These are phyloP conservation scores for Myrmophylax atrothorax DNA, from an alignment of 2,113 vertebrate genomes.

Conservation along the genomic window DNA sequence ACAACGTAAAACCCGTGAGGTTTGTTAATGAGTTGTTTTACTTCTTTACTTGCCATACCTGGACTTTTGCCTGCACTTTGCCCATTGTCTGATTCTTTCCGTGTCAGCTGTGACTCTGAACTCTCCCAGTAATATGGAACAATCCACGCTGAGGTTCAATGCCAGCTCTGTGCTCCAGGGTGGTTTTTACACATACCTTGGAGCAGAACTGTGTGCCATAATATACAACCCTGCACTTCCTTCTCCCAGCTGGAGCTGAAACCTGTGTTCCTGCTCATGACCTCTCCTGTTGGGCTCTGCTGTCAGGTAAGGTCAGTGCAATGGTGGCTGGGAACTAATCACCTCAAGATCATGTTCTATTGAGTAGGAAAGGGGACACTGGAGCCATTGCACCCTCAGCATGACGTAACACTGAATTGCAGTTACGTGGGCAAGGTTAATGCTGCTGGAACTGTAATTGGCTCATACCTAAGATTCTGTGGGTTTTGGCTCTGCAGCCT, in stretches of 20 bases:
- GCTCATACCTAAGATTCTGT: not conserved
- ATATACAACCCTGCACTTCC: not conserved
- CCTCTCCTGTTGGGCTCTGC: not conserved
- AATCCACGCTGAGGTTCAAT: not conserved
- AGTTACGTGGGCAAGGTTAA: not conserved
- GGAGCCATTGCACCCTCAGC: not conserved
- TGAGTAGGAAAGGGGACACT: not conserved
- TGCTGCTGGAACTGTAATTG: not conserved
- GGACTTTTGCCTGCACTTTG: not conserved
- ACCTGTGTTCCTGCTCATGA: not conserved
- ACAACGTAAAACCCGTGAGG: rapidly evolving
- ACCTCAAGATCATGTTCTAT: not conserved
- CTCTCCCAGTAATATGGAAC: not conserved
- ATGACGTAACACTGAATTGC: not conserved
- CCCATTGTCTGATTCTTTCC: not conserved
- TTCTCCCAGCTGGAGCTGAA: not conserved
- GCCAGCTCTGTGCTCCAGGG: not conserved
- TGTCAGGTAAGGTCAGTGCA: not conserved
- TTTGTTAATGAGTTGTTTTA: not conserved
- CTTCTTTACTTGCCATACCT: not conserved
- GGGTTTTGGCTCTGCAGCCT: constrained; percentile 19
- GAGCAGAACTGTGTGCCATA: not conserved
- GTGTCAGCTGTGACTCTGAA: not conserved
- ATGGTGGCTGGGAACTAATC: not conserved
- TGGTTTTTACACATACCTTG: not conserved